A percentile compares a stretch with the other conserved stretches of the same genome.
These are phyloP conservation scores for Acrobasis repandana DNA, from an alignment of 2,888 invertebrate genomes.

Conservation along the genomic window DNA sequence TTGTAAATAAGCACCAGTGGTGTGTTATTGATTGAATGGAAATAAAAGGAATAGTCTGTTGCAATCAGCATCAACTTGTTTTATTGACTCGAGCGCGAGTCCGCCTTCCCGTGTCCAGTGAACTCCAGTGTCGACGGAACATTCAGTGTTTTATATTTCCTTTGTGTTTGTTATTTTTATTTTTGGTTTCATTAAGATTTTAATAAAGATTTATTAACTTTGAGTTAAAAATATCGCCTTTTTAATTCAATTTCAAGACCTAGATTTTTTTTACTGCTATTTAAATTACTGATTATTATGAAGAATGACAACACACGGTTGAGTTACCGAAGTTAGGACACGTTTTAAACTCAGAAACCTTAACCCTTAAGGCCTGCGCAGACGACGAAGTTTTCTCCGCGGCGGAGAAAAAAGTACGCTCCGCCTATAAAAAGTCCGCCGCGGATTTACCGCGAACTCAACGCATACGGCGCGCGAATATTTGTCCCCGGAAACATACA, in stretches of 20 bases:
- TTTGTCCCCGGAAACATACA: too few relatives aligned
- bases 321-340: too few relatives aligned
- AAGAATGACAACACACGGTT: too few relatives aligned
- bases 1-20: slow-evolving; percentile 79
- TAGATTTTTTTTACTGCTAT: too few relatives aligned
- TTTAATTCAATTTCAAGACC: neutral
- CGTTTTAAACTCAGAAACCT: too few relatives aligned
- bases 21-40: slow-evolving; percentile 73
- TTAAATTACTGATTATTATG: too few relatives aligned
- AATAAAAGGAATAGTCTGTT: slow-evolving; percentile 79
- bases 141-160: slow-evolving; percentile 33
- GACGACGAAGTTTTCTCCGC: too few relatives aligned
- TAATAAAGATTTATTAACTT: slow-evolving; percentile 42
- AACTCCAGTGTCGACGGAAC: slow-evolving; percentile 35
- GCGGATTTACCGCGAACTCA: too few relatives aligned
- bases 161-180: slow-evolving; percentile 42
- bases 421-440: too few relatives aligned
- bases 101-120: slow-evolving; percentile 34
- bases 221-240: neutral
- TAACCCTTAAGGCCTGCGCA: too few relatives aligned
- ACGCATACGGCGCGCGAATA: too few relatives aligned
- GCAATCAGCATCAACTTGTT: slow-evolving; percentile 65
- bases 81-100: slow-evolving; percentile 45
- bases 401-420: too few relatives aligned
- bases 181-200: slow-evolving; percentile 42